Evolutionary conservation across 1,140 invertebrate species (phyloP), one percentile per base, ranked within the genome.

Genomic region (Heliothis subflexa): DNA sequence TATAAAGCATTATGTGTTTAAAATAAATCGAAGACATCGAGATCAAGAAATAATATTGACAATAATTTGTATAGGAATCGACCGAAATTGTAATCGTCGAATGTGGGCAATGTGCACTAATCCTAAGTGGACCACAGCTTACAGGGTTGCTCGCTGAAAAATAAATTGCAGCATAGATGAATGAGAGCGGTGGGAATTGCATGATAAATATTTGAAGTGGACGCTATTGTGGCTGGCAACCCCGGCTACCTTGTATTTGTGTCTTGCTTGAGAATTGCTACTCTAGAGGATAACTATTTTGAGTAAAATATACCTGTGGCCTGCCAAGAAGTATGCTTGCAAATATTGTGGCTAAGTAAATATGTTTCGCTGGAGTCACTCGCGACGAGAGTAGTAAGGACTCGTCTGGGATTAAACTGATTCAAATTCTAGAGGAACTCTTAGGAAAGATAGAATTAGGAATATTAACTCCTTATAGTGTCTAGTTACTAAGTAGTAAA

Each of bases 171-270:
- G 78, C 81, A 83, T 85, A 86, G 82, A 88, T 85, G 85, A 86
- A 87, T 85, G 86, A 83, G 82, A 81, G 80, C 78, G 68, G 66
- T 76, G 84, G 86, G 85, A 83, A 88, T 88, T 88, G 86, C 81
- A 83, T 84, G 81, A 86, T 89, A 86, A 89, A 89, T 88, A 88
- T 88, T 89, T 88, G 80, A 89, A 84, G 74, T 59, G 66, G 57
- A 76, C 64, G 80, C 76, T 80, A 88, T 83, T 82, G 79, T 81
- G 72, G 47, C 73, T 68, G 52, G 70, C 50, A 45, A 79, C 66
- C 21, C 73, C 45, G 47, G 25, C 50, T 25, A 16, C 68, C 55
- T 64, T 79, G 66, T 80, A 62, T 80, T 71, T 70, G 47, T 68
- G 49, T 54, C 66, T 57, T 66, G 14, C 33, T 73, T 45, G 50